Evolutionary conservation across 2,888 invertebrate genomes (phyloP).

Genomic region (Noctua pronuba): DNA sequence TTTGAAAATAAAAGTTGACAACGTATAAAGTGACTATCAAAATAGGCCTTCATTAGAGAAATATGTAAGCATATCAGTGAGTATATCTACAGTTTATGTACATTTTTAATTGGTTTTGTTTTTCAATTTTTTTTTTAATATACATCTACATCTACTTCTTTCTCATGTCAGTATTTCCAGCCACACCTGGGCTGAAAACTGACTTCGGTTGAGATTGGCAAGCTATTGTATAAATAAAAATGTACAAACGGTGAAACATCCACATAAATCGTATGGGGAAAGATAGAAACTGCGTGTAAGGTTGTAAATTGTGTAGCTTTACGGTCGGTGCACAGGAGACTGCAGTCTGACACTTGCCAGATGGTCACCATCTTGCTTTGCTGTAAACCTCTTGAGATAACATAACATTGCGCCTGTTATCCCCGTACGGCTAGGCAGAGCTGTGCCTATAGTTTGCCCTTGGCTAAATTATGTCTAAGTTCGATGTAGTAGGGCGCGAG

Average conservation of each 20-base stretch:
- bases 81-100: no score
- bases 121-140: no score
- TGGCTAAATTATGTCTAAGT: neutral
- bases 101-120: neutral
- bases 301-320: conserved; percentile 77
- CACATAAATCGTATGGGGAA: conserved; percentile 21
- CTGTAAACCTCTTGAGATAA: conserved; percentile 54
- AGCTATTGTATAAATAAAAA: conserved; percentile 21
- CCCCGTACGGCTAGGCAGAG: neutral
- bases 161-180: neutral
- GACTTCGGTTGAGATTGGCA: neutral
- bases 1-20: neutral
- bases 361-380: conserved; percentile 71
- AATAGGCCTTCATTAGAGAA: neutral
- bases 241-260: conserved; percentile 7
- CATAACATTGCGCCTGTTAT: neutral
- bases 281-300: conserved; percentile 61
- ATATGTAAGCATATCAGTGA: no score
- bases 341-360: conserved; percentile 71
- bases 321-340: conserved; percentile 74
- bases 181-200: neutral
- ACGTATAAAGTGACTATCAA: neutral
- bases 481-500: neutral
- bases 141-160: no score
- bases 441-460: neutral